Conservation (phyloP, 2,888 invertebrate genomes). For the Epinotia demarniana region DNA sequence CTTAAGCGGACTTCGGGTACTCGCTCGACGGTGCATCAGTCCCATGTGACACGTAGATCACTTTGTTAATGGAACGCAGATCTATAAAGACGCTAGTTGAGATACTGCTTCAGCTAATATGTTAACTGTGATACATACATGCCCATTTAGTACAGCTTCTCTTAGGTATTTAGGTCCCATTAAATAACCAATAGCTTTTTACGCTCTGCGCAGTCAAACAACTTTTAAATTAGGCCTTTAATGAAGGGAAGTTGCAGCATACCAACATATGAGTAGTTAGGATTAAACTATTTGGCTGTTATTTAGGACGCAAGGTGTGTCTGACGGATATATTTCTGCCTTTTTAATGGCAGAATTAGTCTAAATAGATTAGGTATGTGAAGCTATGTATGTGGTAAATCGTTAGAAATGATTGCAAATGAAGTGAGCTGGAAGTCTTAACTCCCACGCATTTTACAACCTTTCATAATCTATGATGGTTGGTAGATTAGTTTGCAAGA, state of each 20-base stretch:
- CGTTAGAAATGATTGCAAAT: background rate
- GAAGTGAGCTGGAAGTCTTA: background rate
- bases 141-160: background rate
- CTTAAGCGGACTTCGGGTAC: no score
- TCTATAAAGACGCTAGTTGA: no score
- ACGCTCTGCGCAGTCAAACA: conserved; percentile 15
- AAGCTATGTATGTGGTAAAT: background rate
- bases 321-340: background rate
- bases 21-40: no score
- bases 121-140: background rate
- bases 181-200: background rate
- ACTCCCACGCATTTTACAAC: no score
- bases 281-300: conserved; percentile 9
- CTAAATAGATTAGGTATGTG: background rate
- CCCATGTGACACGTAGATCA: no score
- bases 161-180: conserved; percentile 16
- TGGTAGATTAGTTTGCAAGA: no score
- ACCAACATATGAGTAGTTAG: background rate
- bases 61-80: no score
- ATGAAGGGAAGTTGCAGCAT: conserved; percentile 16
- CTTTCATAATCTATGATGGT: no score
- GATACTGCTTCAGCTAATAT: no score
- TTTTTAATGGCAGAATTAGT: background rate
- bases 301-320: conserved; percentile 28
- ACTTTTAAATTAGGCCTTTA: conserved; percentile 14